phyloP scores from a whole-genome alignment of 2,113 vertebrate species.

The Hiodon alosoides region DNA sequence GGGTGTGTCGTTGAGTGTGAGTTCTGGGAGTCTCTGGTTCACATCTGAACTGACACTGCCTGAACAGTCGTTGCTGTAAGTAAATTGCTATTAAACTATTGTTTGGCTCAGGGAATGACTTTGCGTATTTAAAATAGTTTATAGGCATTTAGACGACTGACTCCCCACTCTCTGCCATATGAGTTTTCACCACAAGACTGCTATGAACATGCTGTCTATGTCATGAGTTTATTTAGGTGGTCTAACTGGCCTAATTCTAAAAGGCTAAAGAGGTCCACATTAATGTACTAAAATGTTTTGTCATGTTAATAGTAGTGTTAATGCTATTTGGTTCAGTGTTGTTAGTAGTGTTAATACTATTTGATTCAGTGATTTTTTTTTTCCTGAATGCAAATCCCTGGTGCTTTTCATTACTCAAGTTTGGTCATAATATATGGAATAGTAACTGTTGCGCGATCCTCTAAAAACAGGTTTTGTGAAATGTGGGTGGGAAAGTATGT shows the following conservation, averaged over 20 bases:
- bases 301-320: too few relatives aligned
- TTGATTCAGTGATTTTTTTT: background rate
- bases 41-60: background rate
- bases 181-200: too few relatives aligned
- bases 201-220: too few relatives aligned
- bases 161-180: background rate
- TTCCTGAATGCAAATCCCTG: background rate
- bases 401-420: background rate
- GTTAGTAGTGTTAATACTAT: too few relatives aligned
- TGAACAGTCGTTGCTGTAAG: constrained; percentile 5
- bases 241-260: too few relatives aligned
- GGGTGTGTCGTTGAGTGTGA: constrained; percentile 3
- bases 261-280: too few relatives aligned
- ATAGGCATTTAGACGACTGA: background rate
- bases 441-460: constrained; percentile 42
- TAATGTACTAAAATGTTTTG: too few relatives aligned
- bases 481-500: constrained; percentile 2
- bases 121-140: background rate
- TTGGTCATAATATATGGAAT: constrained; percentile 29
- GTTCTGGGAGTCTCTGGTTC: background rate
- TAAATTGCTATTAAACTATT: background rate
- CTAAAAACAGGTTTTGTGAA: constrained; percentile 55
- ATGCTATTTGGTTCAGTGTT: too few relatives aligned
- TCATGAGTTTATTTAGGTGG: too few relatives aligned
- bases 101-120: background rate